These are phyloP conservation scores for Triplophysa siluroides DNA, from an alignment of 2,113 vertebrate genomes.

Conservation along the genomic window DNA sequence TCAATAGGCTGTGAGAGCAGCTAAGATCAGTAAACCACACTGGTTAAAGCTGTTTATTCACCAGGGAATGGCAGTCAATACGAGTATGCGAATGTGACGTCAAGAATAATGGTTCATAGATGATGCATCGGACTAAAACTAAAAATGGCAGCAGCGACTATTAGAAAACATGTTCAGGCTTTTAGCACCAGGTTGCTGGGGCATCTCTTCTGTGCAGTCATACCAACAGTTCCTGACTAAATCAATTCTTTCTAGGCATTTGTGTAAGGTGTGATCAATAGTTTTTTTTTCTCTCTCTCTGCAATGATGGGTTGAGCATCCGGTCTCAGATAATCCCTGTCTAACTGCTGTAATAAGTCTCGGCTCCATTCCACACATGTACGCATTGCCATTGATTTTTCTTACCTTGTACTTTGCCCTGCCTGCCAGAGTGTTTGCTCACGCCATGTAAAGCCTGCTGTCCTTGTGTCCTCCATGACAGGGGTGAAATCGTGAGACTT, in stretches of 20 bases:
- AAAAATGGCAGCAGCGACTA: constrained; percentile 5
- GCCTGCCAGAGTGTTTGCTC: constrained; percentile 20
- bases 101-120: constrained; percentile 5
- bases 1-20: too few relatives aligned
- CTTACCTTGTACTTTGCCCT: not conserved
- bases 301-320: constrained; percentile 27
- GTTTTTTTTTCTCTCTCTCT: constrained; percentile 26
- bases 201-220: constrained; percentile 23
- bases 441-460: not conserved
- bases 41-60: too few relatives aligned
- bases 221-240: constrained; percentile 31
- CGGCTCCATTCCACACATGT: constrained; percentile 42
- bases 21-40: too few relatives aligned
- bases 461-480: not conserved
- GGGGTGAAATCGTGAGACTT: not conserved
- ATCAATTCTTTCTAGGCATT: constrained; percentile 37
- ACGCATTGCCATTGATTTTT: constrained; percentile 47
- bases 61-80: not conserved
- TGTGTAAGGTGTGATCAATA: constrained; percentile 31
- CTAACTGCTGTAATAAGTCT: constrained; percentile 45
- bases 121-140: not conserved
- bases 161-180: constrained; percentile 21
- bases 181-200: not conserved
- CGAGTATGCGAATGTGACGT: not conserved
- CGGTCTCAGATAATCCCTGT: constrained; percentile 36